Base-by-base conservation (phyloP, 2,797 vertebrate species). In the Petrocephalus schoutedeni region DNA sequence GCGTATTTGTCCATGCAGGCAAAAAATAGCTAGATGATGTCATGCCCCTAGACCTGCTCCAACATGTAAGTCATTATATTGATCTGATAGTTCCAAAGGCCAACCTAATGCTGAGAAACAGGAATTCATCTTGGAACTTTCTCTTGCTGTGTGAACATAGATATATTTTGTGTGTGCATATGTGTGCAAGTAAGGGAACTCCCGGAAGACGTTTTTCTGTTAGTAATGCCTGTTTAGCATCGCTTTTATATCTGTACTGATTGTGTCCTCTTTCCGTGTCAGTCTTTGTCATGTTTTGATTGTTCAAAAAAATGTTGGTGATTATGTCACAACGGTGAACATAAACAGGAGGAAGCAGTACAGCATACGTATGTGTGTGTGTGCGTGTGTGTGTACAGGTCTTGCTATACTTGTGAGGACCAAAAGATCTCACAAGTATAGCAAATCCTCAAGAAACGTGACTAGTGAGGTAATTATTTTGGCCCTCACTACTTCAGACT, bases 81-180 rank as follows among this genome's bases (percentile, higher is more conserved):
- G 82, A 28, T 85, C 23, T 53, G 49, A 56, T 85, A 28, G 14
- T 77, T 77, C 71, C 71, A 77, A 77, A 77, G 71, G 71, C 32
- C 41, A 49, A 45, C 71, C 41, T 77, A 49, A 77, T 49, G 41
- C 71, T 77, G 36, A 77, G 71, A 77, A 77, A 77, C 41, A 49
- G 71, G 71, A 77, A 77, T 77, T 5, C 71, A 77, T 77, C 16
- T 77, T 77, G 71, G 71, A 77, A 77, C 71, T 77, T 71, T 71
- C 64, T 71, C 64, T 71, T 28, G 64, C 64, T 71, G 64, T 71
- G 64, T 77, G 71, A 77, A 77, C 41, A 49, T 77, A 45, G 41
- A 41, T 49, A 8, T 77, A 77, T 41, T 19, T 41, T 2, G 19
- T n/a, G 19, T 77, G 14, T 41, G 32, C 16, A 2, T 45, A 16